Evolutionary conservation across 2,888 invertebrate genomes (phyloP).

Genomic region (Camponotus fellah): DNA sequence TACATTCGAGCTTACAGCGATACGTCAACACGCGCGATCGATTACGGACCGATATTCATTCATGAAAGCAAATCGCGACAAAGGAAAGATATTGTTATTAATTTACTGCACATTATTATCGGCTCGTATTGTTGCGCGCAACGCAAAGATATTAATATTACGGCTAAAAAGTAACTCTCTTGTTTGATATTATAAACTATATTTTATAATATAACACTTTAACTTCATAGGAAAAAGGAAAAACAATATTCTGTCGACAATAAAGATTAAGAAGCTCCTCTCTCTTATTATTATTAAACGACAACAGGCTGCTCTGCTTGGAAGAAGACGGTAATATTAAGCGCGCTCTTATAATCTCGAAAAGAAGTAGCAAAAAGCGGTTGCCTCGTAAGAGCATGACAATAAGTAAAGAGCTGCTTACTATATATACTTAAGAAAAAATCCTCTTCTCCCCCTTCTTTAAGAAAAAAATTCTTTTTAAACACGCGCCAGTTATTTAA

Average conservation of each 20-base stretch:
- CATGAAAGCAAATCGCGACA: conserved; percentile 39
- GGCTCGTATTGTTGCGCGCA: not conserved
- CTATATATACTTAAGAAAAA: not conserved
- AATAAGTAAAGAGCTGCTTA: conserved; percentile 42
- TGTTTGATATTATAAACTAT: not conserved
- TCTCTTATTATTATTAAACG: conserved; percentile 34
- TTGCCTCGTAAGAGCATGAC: conserved; percentile 30
- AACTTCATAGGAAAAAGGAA: not conserved
- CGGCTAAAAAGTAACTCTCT: not conserved
- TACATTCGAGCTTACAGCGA: conserved; percentile 38
- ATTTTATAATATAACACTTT: conserved; percentile 11
- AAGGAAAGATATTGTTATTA: conserved; percentile 9
- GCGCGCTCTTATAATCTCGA: conserved; percentile 33
- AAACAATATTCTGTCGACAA: conserved; percentile 22
- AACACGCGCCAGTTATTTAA: not conserved
- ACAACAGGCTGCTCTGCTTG: conserved; percentile 12
- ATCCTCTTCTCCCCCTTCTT: not conserved
- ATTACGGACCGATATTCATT: conserved; percentile 37
- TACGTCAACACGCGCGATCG: conserved; percentile 44
- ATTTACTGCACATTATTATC: not conserved
- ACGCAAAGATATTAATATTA: not conserved
- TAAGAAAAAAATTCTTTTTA: conserved; percentile 9
- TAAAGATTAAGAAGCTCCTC: conserved; percentile 34
- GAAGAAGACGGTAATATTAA: conserved; percentile 49
- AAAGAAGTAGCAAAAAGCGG: conserved; percentile 34